Conservation (phyloP, 2,888 invertebrate species). For the Nomada ferruginata region DNA sequence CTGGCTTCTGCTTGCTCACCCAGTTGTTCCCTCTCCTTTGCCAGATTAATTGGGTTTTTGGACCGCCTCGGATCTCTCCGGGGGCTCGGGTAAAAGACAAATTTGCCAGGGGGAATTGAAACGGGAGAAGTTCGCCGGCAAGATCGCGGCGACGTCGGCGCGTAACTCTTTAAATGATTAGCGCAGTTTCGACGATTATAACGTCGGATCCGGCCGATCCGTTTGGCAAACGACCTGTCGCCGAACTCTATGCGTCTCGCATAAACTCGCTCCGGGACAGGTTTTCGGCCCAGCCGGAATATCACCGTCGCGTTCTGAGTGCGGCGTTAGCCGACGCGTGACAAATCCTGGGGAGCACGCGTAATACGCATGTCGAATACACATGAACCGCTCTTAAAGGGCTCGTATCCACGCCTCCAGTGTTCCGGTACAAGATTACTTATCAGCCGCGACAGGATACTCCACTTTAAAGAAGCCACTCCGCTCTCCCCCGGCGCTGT, state of each 20-base stretch:
- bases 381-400: slow-evolving; percentile 66
- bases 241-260: not conserved
- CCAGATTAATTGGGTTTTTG: slow-evolving; percentile 40
- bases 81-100: not conserved
- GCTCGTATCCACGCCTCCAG: slow-evolving; percentile 69
- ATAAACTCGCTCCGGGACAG: slow-evolving; percentile 7
- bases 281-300: slow-evolving; percentile 10
- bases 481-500: not conserved
- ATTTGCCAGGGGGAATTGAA: slow-evolving; percentile 3
- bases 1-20: slow-evolving; percentile 20
- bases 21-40: not conserved
- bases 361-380: slow-evolving; percentile 67
- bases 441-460: slow-evolving; percentile 76
- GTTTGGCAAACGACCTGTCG: slow-evolving; percentile 10
- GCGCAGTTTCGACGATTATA: not conserved
- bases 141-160: not conserved
- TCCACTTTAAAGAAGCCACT: slow-evolving; percentile 73
- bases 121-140: not conserved
- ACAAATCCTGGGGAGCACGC: slow-evolving; percentile 62
- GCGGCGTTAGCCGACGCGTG: slow-evolving; percentile 54
- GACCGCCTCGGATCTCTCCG: not conserved
- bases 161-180: not conserved
- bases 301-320: slow-evolving; percentile 27
- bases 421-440: slow-evolving; percentile 77
- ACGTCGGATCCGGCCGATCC: not conserved